Evolutionary conservation across 2,888 invertebrate species (phyloP).

Genomic region (Sarcophaga carnaria): DNA sequence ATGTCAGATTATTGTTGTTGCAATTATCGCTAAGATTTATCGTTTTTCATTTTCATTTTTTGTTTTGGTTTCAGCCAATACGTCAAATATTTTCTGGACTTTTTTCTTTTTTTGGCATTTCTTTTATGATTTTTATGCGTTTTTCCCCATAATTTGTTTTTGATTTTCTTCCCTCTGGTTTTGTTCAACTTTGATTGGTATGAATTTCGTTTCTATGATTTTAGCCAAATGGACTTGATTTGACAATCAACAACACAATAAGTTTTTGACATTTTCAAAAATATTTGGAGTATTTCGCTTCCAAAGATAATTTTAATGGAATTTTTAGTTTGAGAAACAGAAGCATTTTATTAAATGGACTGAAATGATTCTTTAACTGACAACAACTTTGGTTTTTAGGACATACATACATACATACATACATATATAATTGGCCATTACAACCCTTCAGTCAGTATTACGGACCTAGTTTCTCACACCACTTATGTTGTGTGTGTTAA

Average conservation of each 20-base stretch:
- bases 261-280: background rate
- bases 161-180: slow-evolving; percentile 2
- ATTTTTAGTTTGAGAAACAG: no score
- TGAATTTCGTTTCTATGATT: slow-evolving; percentile 17
- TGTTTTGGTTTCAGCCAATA: slow-evolving; percentile 58
- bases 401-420: no score
- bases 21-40: slow-evolving; percentile 70
- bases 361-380: no score
- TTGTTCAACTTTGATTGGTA: slow-evolving; percentile 44
- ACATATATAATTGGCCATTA: no score
- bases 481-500: no score
- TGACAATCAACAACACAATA: background rate
- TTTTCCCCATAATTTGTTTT: slow-evolving; percentile 44
- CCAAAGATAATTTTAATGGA: no score
- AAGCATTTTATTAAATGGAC: no score
- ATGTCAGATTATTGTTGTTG: slow-evolving; percentile 53
- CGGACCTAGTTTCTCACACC: no score
- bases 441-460: no score
- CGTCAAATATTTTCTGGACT: slow-evolving; percentile 43
- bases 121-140: slow-evolving; percentile 47
- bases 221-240: background rate
- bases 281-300: no score
- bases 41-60: slow-evolving; percentile 11
- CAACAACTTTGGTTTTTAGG: no score
- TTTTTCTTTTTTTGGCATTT: no score